Evolutionary conservation across 23 tunicate genomes (phyloP).

Genomic region (Oikopleura dioica): DNA sequence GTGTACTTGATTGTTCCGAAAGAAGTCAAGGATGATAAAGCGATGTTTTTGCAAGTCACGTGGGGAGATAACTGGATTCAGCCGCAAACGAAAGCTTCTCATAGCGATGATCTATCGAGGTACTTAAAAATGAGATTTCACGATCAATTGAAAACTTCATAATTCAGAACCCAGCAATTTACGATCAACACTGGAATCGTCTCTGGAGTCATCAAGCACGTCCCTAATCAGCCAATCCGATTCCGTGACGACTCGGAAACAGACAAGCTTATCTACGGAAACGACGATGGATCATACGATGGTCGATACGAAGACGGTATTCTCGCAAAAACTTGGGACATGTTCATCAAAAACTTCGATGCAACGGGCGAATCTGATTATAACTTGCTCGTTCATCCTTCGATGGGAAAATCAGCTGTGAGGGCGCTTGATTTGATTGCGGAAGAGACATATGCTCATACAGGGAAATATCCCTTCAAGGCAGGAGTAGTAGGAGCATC

Average conservation of each 20-base stretch:
- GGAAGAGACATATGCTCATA: too few relatives aligned
- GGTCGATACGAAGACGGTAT: background rate
- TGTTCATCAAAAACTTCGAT: background rate
- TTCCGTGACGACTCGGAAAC: too few relatives aligned
- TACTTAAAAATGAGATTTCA: too few relatives aligned
- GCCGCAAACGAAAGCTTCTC: too few relatives aligned
- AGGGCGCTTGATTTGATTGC: background rate
- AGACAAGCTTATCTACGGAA: background rate
- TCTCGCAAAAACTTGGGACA: background rate
- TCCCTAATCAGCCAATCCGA: background rate
- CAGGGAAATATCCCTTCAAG: background rate
- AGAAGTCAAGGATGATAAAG: background rate
- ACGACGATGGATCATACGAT: background rate
- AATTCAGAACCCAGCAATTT: too few relatives aligned
- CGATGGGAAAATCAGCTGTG: too few relatives aligned
- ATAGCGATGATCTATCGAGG: too few relatives aligned
- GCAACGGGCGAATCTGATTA: background rate
- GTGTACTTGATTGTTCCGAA: background rate
- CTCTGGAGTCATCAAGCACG: too few relatives aligned
- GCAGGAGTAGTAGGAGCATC: background rate
- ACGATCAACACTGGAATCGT: too few relatives aligned
- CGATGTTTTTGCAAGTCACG: conserved; percentile 1
- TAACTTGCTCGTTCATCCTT: too few relatives aligned
- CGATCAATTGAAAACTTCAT: too few relatives aligned
- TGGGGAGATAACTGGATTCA: too few relatives aligned